Conservation (phyloP, 2,797 vertebrate species). For the Pelochelys cantorii region DNA sequence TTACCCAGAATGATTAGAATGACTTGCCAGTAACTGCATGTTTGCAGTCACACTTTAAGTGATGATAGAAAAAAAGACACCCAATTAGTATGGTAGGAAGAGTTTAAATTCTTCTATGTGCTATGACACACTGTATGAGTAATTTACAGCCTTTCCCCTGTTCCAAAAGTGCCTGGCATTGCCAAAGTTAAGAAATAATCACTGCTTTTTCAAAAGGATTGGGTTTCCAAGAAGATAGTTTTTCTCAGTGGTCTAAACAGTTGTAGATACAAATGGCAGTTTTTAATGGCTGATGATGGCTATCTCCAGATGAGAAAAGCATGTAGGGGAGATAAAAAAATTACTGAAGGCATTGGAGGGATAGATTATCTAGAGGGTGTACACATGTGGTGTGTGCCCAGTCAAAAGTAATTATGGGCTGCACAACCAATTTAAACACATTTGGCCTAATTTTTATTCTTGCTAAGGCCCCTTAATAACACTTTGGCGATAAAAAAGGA, state of each 20-base stretch:
- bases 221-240: neutral
- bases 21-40: neutral
- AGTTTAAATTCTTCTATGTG: neutral
- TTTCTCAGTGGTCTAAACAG: neutral
- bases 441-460: neutral
- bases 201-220: neutral
- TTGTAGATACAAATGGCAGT: neutral
- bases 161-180: neutral
- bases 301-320: neutral
- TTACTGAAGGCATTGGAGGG: neutral
- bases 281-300: neutral
- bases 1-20: neutral
- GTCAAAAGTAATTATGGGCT: neutral
- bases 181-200: slow-evolving; percentile 11
- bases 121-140: neutral
- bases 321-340: rapidly evolving
- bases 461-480: neutral
- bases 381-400: neutral
- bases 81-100: neutral
- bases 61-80: neutral
- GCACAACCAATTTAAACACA: neutral
- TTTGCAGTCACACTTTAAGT: neutral
- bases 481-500: neutral
- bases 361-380: neutral
- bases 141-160: neutral